Evolutionary conservation across 2,888 invertebrate genomes (phyloP).

Genomic region (Ochropleura leucogaster): DNA sequence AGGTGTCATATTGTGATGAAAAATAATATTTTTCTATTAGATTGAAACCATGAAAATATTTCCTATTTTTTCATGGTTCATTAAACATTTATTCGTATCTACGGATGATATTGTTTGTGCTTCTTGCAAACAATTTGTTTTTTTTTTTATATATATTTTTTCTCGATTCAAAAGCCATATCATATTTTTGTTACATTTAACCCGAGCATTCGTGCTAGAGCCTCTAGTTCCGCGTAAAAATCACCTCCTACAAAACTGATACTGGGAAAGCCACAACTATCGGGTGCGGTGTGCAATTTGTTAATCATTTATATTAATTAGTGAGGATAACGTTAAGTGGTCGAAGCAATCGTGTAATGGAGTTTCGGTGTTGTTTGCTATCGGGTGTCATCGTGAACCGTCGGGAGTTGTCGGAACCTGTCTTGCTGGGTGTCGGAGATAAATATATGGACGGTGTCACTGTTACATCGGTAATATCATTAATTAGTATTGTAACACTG

Average conservation of each 20-base stretch:
- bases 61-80: too few species aligned
- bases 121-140: too few species aligned
- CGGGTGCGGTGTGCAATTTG: constrained; percentile 44
- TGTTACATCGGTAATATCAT: constrained; percentile 1
- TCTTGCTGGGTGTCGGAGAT: constrained; percentile 39
- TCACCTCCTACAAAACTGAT: constrained; percentile 12
- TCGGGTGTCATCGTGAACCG: constrained; percentile 19
- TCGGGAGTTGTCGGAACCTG: constrained; percentile 8
- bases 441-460: constrained; percentile 28
- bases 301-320: constrained; percentile 71
- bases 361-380: constrained; percentile 65
- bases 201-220: too few species aligned
- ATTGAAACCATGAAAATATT: too few species aligned
- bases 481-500: constrained; percentile 5
- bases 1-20: too few species aligned
- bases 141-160: too few species aligned
- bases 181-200: too few species aligned
- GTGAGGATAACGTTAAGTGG: constrained; percentile 65
- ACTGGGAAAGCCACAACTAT: not conserved
- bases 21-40: too few species aligned
- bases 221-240: constrained; percentile 8
- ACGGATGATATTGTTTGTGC: too few species aligned
- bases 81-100: too few species aligned
- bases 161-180: too few species aligned
- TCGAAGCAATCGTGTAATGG: constrained; percentile 74